A percentile compares a stretch with the other conserved stretches of the same genome.
Evolutionary conservation across 2,113 vertebrate genomes (phyloP).

Genomic region (Bombycilla garrulus): DNA sequence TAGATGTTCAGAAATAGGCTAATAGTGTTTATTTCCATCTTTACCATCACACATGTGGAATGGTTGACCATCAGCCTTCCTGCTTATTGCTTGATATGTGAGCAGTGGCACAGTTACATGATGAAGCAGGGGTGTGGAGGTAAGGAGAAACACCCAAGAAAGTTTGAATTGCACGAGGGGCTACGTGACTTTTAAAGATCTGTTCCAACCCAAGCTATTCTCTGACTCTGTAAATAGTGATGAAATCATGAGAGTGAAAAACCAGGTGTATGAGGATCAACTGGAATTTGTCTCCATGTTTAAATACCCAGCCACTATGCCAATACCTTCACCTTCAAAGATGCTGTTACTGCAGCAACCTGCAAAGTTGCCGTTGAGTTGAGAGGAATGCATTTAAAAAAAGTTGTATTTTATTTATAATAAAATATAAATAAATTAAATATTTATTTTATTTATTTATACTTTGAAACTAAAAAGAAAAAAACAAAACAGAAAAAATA

Average conservation of each 20-base stretch:
- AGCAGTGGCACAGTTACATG: neutral
- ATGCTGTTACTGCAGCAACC: neutral
- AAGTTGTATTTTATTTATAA: too few relatives aligned
- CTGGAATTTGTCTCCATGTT: neutral
- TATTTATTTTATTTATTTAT: too few relatives aligned
- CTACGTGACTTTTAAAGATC: neutral
- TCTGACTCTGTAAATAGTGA: neutral
- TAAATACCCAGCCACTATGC: neutral
- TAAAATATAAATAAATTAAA: too few relatives aligned
- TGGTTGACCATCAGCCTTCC: neutral
- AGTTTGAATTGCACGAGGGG: neutral
- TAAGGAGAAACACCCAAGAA: neutral
- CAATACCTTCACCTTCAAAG: neutral
- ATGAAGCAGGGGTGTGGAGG: neutral
- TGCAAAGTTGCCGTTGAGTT: neutral
- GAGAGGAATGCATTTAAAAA: neutral
- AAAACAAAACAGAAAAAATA: neutral
- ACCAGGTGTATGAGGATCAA: neutral
- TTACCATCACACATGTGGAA: fast-evolving
- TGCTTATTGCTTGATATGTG: neutral
- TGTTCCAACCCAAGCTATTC: neutral
- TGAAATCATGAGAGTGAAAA: neutral
- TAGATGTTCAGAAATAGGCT: neutral
- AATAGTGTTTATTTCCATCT: neutral
- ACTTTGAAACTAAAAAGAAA: neutral